phyloP scores from a whole-genome alignment of 2,797 vertebrate species.

The Mormyrus proboscirostris region DNA sequence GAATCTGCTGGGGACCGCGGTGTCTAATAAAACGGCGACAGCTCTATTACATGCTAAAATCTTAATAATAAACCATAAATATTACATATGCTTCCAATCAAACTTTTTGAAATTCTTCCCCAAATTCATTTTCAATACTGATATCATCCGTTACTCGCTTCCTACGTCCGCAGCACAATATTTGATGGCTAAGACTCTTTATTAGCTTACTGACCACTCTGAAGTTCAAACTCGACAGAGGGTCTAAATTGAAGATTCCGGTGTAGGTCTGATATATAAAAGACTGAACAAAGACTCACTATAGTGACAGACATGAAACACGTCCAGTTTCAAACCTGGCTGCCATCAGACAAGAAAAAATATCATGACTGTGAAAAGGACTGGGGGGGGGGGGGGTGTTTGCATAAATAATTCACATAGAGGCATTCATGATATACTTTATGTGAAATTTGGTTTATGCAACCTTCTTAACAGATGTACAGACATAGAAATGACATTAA shows the following conservation, averaged over 20 bases:
- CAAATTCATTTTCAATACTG: neutral
- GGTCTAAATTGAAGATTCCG: neutral
- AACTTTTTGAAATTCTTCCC: neutral
- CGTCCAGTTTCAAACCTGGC: neutral
- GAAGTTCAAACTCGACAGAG: neutral
- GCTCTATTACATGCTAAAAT: neutral
- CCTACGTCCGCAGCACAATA: neutral
- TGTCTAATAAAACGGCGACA: neutral
- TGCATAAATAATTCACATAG: slow-evolving; percentile 6
- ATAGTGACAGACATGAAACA: slow-evolving; percentile 4
- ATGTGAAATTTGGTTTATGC: slow-evolving; percentile 4
- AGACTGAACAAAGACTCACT: neutral
- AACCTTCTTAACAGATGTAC: neutral
- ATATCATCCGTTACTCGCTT: neutral
- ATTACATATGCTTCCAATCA: neutral
- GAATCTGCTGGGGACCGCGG: neutral
- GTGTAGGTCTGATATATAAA: neutral
- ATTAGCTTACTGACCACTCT: neutral
- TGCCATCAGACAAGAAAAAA: neutral
- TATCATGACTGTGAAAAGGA: neutral
- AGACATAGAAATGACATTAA: slow-evolving; percentile 4
- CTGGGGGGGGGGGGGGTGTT: neutral
- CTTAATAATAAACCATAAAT: neutral
- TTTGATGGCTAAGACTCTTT: neutral
- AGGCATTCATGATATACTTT: neutral